Evolutionary conservation across 2,888 invertebrate species (phyloP).

Genomic region (Agapostemon virescens): DNA sequence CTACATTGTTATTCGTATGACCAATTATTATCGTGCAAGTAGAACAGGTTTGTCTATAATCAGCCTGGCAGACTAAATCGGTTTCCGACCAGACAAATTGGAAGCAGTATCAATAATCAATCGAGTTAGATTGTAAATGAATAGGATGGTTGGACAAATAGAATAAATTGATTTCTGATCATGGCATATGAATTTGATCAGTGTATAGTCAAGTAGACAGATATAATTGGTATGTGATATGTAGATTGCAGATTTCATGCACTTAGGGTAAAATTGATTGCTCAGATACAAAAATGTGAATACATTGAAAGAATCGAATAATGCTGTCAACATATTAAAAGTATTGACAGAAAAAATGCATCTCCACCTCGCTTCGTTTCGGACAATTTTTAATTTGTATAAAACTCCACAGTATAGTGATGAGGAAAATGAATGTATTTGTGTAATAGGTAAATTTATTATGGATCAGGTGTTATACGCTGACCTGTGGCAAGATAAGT

Average conservation of each 20-base stretch:
- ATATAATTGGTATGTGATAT: background rate
- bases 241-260: too few species aligned
- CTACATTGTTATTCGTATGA: background rate
- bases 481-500: background rate
- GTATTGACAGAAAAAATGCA: too few species aligned
- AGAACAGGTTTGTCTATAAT: background rate
- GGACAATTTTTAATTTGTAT: too few species aligned
- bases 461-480: background rate
- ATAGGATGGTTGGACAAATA: background rate
- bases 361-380: too few species aligned
- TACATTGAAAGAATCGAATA: too few species aligned
- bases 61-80: background rate
- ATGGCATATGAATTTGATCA: background rate
- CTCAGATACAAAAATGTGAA: too few species aligned
- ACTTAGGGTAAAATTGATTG: too few species aligned
- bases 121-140: background rate
- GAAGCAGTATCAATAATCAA: background rate
- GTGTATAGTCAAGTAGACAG: too few species aligned
- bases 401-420: too few species aligned
- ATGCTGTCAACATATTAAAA: too few species aligned
- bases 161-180: background rate
- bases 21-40: too few species aligned
- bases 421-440: too few species aligned
- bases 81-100: background rate
- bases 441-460: background rate